phyloP scores from a whole-genome alignment of 2,113 vertebrate genomes.

The Macheiramphus alcinus region DNA sequence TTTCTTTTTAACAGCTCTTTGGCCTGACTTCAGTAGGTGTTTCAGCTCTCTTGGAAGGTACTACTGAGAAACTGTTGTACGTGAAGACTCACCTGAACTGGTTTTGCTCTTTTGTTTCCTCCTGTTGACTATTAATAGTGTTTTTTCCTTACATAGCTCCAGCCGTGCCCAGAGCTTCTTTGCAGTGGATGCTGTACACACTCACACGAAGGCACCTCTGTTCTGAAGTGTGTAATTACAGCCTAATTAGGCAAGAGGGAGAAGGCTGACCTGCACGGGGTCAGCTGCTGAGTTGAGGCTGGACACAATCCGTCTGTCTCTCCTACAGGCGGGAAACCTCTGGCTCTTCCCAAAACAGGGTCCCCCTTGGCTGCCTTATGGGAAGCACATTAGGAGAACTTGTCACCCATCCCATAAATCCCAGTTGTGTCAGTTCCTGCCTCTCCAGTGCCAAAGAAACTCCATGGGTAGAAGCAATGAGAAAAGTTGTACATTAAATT shows the following conservation, averaged over 20 bases:
- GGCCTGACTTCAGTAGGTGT: neutral
- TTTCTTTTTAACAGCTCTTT: neutral
- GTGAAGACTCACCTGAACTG: neutral
- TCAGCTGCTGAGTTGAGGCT: neutral
- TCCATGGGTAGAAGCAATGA: neutral
- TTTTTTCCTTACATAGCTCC: neutral
- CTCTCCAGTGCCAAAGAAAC: neutral
- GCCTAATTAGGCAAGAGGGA: neutral
- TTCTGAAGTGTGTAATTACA: neutral
- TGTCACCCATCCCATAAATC: neutral
- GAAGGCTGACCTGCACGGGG: neutral
- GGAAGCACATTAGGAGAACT: neutral
- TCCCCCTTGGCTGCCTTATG: neutral
- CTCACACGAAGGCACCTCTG: neutral
- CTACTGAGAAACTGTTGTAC: neutral
- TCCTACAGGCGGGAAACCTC: fast-evolving
- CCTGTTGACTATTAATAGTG: neutral
- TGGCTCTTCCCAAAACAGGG: neutral
- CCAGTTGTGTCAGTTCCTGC: neutral
- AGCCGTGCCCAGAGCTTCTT: neutral
- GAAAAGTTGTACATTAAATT: neutral
- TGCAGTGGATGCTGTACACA: neutral
- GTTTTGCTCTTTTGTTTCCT: neutral
- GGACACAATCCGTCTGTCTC: fast-evolving
- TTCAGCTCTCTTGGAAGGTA: neutral